A percentile compares a stretch with the other conserved stretches of the same genome.
Evolutionary conservation across 2,888 invertebrate genomes (phyloP).

Genomic region (Lacanobia oleracea): DNA sequence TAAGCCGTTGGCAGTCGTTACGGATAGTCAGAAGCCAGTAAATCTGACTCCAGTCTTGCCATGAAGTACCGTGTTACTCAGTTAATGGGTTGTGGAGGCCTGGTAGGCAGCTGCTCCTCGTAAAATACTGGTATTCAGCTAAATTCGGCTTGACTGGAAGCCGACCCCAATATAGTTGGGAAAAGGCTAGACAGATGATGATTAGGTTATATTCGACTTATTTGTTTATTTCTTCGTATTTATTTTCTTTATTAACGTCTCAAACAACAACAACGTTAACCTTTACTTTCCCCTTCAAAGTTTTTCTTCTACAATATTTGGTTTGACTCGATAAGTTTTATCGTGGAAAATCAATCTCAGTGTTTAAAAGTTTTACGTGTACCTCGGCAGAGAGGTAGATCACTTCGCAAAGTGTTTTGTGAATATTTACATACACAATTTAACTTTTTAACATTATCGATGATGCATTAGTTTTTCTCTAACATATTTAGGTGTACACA

Average conservation of each 20-base stretch:
- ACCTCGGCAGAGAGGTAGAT: slow-evolving; percentile 59
- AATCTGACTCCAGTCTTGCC: too few species aligned
- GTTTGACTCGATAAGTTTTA: slow-evolving; percentile 46
- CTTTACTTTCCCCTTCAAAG: slow-evolving; percentile 29
- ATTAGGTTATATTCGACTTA: background rate
- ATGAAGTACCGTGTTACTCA: too few species aligned
- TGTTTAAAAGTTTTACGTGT: slow-evolving; percentile 72
- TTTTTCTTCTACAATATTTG: slow-evolving; percentile 48
- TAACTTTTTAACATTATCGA: slow-evolving; percentile 73
- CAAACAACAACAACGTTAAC: slow-evolving; percentile 6
- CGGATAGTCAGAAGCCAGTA: too few species aligned
- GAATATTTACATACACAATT: slow-evolving; percentile 84
- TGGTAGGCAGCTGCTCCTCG: too few species aligned
- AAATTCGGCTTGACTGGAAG: too few species aligned
- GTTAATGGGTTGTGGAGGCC: too few species aligned
- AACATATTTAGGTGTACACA: slow-evolving; percentile 1
- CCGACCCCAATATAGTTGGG: too few species aligned
- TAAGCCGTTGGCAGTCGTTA: too few species aligned
- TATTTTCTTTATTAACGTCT: slow-evolving; percentile 10
- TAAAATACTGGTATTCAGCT: too few species aligned
- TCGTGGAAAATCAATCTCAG: slow-evolving; percentile 68
- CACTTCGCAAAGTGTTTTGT: slow-evolving; percentile 74
- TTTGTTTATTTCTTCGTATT: slow-evolving; percentile 1
- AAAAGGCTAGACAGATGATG: too few species aligned
- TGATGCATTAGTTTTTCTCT: slow-evolving; percentile 9